Evolutionary conservation across 1,140 invertebrate species (phyloP), one percentile per base, ranked within the genome.

Genomic region (Neodiprion fabricii): DNA sequence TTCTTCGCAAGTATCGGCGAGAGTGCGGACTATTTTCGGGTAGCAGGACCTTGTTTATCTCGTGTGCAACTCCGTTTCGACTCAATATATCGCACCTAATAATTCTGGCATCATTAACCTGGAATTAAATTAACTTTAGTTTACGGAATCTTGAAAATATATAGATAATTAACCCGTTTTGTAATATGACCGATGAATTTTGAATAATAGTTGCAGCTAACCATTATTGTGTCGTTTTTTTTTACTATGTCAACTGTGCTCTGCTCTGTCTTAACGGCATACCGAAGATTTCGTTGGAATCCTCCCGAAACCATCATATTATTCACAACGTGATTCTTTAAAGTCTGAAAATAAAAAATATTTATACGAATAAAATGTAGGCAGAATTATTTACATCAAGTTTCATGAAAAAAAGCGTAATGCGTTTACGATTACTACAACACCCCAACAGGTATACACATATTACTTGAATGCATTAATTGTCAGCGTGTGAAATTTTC

Each of bases 1-100:
- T 40, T 40, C 28, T 40, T 40, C 28, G 28, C 28, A 40, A 40
- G 28, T 40, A 40, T 40, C 28, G 28, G 28, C 28, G 28, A 40
- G 28, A 1, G 28, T 40, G 28, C 28, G 28, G 5, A 40, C 5
- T 40, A 40, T 61, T 47, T 71, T 75, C 74, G 1, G 78, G 78
- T 48, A 82, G 21, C 47, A 91, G 77, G 1, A 91, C 79, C 74
- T 85, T 84, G 74, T 91, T 89, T 14, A 92, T 86, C 21, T 91
- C 84, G 75, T 92, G 91, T 66, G 92, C 90, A 14, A 91, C 85
- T 14, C 91, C 91, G 79, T 92, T 92, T 11, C 87, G 86, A 11
- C 87, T 91, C 23, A 89, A 83, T 71, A 92, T 88, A 78, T 92
- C 90, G n/a, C 86, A 78, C 50, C 83, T 82, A 5, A 87, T 75